Evolutionary conservation across 2,113 vertebrate genomes (phyloP).

Genomic region (Phylloscopus trochiloides): DNA sequence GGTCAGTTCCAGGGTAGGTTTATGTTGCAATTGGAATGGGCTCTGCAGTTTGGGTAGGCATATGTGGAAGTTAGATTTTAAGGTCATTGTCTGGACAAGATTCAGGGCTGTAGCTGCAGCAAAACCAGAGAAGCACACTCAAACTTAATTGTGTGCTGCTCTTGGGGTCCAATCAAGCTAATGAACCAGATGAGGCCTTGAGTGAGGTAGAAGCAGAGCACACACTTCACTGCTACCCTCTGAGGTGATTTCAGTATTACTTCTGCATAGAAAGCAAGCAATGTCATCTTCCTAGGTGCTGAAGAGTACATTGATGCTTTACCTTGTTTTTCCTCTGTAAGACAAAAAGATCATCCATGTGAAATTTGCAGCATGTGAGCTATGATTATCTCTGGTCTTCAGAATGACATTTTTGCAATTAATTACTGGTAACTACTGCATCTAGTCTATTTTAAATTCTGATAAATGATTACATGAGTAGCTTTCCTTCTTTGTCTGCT

Average conservation of each 20-base stretch:
- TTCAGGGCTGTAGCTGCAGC: neutral
- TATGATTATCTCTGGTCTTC: neutral
- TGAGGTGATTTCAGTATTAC: neutral
- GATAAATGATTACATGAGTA: neutral
- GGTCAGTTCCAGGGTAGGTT: neutral
- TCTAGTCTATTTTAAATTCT: neutral
- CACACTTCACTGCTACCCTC: neutral
- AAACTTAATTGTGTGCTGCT: neutral
- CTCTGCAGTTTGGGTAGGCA: neutral
- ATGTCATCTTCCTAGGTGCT: neutral
- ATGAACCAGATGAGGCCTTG: neutral
- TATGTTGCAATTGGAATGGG: neutral
- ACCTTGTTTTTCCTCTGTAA: neutral
- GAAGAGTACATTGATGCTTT: neutral
- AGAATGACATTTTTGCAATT: neutral
- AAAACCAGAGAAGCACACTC: neutral
- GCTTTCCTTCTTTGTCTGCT: neutral
- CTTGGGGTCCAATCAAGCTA: neutral
- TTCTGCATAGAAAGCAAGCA: neutral
- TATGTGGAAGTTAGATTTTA: neutral
- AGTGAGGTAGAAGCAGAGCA: neutral
- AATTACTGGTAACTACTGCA: neutral
- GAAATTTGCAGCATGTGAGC: neutral
- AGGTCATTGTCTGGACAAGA: neutral
- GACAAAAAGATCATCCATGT: neutral